Evolutionary conservation across 1,140 invertebrate genomes (phyloP), one percentile per base, ranked within the genome.

Genomic region (Bombus haemorrhoidalis): DNA sequence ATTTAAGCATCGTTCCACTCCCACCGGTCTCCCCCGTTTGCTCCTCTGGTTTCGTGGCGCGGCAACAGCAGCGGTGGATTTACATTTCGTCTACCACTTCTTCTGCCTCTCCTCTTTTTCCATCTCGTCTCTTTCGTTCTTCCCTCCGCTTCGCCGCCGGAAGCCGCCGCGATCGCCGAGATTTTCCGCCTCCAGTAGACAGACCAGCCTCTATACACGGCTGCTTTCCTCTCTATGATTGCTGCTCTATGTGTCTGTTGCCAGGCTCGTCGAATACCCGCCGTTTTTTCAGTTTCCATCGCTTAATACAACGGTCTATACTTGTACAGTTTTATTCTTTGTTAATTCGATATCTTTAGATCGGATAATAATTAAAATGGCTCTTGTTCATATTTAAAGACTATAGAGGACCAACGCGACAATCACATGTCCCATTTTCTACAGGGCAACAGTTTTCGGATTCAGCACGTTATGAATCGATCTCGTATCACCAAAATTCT

Each of bases 1-100:
- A 93, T 92, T 92, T 92, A 92, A 93, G 91, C 91, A 92, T 91
- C 85, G 83, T 86, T 86, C 87, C 73, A 66, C 69, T 22, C 76
- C 86, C 64, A 59, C 81, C n/a, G 34, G 12, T 53, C 47, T 53
- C 47, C 74, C 43, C 84, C 47, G 37, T 81, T 73, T 32, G 37
- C 57, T 12, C 59, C 37, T 32, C 81, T 32, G 39, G 59, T n/a
- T 69, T 77, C 57, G 59, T 72, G 64, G 64, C 69, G 47, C 71
- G 39, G 25, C 69, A n/a, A 10, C 68, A 43, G 73, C 86, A 22
- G 77, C 75, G 53, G 37, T 83, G 88, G 86, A 92, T 92, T 92
- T 91, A 90, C 91, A 91, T 92, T 91, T 88, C 90, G 86, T 89
- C 90, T 88, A 68, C 85, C 87, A 81, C 81, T 85, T 83, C 88